phyloP scores from a whole-genome alignment of 2,113 vertebrate species.

The Aphyosemion australe region DNA sequence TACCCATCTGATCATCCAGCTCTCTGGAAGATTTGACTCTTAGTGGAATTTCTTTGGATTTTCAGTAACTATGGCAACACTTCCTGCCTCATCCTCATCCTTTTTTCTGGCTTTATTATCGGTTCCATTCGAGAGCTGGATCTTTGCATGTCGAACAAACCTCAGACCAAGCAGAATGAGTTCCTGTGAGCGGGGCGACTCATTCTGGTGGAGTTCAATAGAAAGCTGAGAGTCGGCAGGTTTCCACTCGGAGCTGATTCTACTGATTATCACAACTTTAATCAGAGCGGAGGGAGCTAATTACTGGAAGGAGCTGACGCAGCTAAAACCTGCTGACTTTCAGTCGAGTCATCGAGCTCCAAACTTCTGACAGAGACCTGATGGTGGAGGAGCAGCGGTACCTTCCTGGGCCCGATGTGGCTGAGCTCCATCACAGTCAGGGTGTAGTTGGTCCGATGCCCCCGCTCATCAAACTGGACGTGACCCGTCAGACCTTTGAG shows the following conservation, averaged over 20 bases:
- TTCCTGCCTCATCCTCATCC: too few species aligned
- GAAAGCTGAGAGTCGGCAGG: conserved; percentile 38
- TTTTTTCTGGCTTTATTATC: too few species aligned
- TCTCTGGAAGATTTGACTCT: too few species aligned
- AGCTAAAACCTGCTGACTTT: conserved; percentile 19
- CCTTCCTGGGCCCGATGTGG: conserved; percentile 86
- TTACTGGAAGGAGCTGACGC: conserved; percentile 43
- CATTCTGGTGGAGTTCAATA: neutral
- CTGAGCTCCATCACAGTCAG: conserved; percentile 91
- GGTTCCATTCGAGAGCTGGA: too few species aligned
- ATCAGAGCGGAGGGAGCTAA: conserved; percentile 33
- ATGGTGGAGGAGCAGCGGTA: neutral
- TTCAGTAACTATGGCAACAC: too few species aligned
- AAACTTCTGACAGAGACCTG: neutral
- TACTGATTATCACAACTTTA: conserved; percentile 33
- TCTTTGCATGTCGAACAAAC: neutral
- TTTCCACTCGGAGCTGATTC: conserved; percentile 34
- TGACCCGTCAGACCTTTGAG: conserved; percentile 93
- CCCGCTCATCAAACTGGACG: conserved; percentile 94
- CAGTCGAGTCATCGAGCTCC: neutral
- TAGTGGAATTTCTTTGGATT: too few species aligned
- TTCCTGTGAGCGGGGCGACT: neutral
- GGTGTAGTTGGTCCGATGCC: conserved; percentile 92
- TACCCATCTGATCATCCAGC: too few species aligned
- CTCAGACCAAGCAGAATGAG: neutral